Percentiles rank a stretch among this genome's conserved stretches.
phyloP scores from a whole-genome alignment of 2,113 vertebrate species.

The Dasyornis broadbenti region DNA sequence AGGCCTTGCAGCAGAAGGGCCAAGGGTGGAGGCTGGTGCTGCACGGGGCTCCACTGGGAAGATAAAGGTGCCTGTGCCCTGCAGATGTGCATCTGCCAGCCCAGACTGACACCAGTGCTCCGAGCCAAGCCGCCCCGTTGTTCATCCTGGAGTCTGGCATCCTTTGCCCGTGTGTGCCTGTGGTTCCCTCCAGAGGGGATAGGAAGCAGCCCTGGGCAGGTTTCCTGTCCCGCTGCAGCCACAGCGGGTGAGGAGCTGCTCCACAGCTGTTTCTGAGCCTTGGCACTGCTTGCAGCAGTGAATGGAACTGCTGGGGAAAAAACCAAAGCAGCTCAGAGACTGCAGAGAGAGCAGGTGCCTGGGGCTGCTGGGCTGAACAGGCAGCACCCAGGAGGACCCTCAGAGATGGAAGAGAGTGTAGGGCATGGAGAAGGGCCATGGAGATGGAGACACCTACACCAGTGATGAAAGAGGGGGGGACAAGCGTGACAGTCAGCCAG shows the following conservation, averaged over 20 bases:
- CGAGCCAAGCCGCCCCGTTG: not conserved
- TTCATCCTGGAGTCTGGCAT: not conserved
- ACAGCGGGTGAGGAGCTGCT: not conserved
- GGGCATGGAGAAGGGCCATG: not conserved
- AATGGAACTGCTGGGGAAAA: not conserved
- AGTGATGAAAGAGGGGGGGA: not conserved
- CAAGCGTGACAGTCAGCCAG: not conserved
- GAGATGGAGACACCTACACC: no score
- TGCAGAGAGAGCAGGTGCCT: not conserved
- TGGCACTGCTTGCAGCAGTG: not conserved
- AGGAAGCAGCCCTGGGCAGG: not conserved
- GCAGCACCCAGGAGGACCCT: not conserved
- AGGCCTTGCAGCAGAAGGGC: not conserved
- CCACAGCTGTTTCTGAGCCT: not conserved
- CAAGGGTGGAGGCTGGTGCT: not conserved
- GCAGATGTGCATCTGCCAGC: accelerated
- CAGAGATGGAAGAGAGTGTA: not conserved
- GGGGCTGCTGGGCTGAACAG: not conserved
- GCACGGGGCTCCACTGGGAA: no score
- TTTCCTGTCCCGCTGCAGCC: not conserved
- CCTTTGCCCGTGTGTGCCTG: not conserved
- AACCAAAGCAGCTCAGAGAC: not conserved
- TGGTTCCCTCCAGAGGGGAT: not conserved
- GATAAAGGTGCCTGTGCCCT: not conserved
- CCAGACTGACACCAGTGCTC: not conserved